Conservation (phyloP, 2,797 vertebrate genomes). For the Hoplostethus mediterraneus region DNA sequence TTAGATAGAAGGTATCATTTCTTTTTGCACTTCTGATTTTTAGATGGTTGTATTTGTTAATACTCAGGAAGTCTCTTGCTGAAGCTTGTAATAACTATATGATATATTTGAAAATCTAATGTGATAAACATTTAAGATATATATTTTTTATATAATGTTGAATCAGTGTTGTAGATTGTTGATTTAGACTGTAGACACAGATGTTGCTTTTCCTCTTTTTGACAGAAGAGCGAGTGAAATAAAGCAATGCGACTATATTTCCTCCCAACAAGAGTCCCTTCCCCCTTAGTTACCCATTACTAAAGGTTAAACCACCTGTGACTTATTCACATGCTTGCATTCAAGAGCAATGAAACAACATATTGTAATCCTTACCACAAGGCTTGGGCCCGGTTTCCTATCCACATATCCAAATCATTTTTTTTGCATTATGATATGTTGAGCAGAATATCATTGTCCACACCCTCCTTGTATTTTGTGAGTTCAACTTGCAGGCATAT, state of each 20-base stretch:
- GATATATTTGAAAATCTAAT: neutral
- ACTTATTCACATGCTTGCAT: neutral
- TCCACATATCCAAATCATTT: neutral
- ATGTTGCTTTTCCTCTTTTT: neutral
- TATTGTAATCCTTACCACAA: neutral
- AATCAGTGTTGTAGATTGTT: neutral
- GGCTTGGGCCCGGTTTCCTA: neutral
- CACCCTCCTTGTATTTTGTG: neutral
- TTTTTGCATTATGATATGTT: neutral
- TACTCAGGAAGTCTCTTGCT: neutral
- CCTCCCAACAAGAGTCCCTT: neutral
- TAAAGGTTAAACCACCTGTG: constrained; percentile 11
- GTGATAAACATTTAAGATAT: neutral
- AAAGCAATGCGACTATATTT: neutral
- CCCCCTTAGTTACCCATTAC: constrained; percentile 40
- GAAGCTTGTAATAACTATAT: neutral
- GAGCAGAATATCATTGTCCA: neutral
- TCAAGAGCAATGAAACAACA: neutral
- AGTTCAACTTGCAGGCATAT: neutral
- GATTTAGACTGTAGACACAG: neutral
- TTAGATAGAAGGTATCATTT: neutral
- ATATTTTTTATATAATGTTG: neutral
- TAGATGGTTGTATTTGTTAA: neutral
- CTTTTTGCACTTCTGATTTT: neutral
- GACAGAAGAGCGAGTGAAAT: neutral